Evolutionary conservation across 2,797 vertebrate species (phyloP).

Genomic region (Toxotes lorentzi): DNA sequence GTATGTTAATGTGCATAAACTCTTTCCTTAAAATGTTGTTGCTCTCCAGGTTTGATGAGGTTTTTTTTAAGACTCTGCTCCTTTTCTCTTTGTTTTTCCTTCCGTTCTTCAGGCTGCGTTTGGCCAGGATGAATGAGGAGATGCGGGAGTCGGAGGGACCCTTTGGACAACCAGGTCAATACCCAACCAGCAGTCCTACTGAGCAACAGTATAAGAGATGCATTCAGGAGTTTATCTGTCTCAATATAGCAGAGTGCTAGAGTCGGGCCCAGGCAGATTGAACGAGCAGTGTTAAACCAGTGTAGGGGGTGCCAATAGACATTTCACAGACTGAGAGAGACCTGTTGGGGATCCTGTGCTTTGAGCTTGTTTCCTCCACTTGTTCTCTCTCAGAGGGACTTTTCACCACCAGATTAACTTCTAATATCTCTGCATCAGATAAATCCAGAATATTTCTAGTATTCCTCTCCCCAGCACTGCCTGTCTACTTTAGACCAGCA

Average conservation of each 20-base stretch:
- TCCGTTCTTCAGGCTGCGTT: slow-evolving; percentile 88
- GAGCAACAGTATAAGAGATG: slow-evolving; percentile 97
- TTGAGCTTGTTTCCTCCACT: background rate
- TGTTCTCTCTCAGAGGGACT: background rate
- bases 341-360: slow-evolving; percentile 17
- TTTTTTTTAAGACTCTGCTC: background rate
- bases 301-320: slow-evolving; percentile 61
- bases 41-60: background rate
- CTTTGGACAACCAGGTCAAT: slow-evolving; percentile 93
- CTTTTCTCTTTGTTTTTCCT: background rate
- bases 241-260: slow-evolving; percentile 95
- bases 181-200: slow-evolving; percentile 94
- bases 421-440: slow-evolving; percentile 30
- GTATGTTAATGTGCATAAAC: slow-evolving; percentile 78
- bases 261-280: slow-evolving; percentile 35
- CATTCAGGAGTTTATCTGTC: slow-evolving; percentile 98
- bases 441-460: slow-evolving; percentile 6
- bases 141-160: slow-evolving; percentile 97
- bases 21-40: fast-evolving
- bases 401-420: slow-evolving; percentile 46
- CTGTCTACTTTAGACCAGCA: slow-evolving; percentile 14
- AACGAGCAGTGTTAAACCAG: background rate
- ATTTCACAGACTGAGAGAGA: slow-evolving; percentile 32
- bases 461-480: slow-evolving; percentile 31
- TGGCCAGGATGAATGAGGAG: slow-evolving; percentile 98